A percentile compares a stretch with the other conserved stretches of the same genome.
Evolutionary conservation across 2,888 invertebrate genomes (phyloP).

Genomic region (Gisinianus flammeolus): DNA sequence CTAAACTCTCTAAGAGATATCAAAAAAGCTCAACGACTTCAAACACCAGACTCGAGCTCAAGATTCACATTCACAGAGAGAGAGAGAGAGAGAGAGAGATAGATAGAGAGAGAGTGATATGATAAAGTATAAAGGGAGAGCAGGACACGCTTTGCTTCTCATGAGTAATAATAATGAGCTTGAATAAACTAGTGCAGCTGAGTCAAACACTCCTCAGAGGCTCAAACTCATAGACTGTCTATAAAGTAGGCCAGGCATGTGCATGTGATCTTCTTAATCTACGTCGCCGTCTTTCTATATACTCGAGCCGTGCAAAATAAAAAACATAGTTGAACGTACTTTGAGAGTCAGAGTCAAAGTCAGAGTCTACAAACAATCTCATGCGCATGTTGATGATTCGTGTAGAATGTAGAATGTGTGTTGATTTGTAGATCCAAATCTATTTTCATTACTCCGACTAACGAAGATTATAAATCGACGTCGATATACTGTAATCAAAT

Average conservation of each 20-base stretch:
- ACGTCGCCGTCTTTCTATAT: not conserved
- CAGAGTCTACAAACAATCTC: too few relatives aligned
- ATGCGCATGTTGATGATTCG: too few relatives aligned
- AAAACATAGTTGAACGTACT: too few relatives aligned
- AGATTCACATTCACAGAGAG: too few relatives aligned
- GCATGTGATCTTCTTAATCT: not conserved
- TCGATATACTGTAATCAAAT: not conserved
- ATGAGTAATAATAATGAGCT: constrained; percentile 34
- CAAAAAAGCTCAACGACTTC: too few relatives aligned
- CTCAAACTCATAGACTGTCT: constrained; percentile 52
- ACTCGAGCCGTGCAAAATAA: too few relatives aligned
- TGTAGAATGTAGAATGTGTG: too few relatives aligned
- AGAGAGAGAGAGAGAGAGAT: not conserved
- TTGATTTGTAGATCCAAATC: too few relatives aligned
- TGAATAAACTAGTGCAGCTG: constrained; percentile 36
- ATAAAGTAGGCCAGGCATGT: constrained; percentile 58
- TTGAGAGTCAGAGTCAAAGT: too few relatives aligned
- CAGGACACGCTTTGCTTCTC: constrained; percentile 14
- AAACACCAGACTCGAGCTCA: too few relatives aligned
- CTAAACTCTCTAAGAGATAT: not conserved
- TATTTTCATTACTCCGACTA: too few relatives aligned
- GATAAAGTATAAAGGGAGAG: not conserved
- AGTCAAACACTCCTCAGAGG: constrained; percentile 25
- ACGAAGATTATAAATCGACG: too few relatives aligned
- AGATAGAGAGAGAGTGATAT: constrained; percentile 2